Base-by-base conservation (phyloP, 2,888 invertebrate genomes). In the Druceiella hillmani region DNA sequence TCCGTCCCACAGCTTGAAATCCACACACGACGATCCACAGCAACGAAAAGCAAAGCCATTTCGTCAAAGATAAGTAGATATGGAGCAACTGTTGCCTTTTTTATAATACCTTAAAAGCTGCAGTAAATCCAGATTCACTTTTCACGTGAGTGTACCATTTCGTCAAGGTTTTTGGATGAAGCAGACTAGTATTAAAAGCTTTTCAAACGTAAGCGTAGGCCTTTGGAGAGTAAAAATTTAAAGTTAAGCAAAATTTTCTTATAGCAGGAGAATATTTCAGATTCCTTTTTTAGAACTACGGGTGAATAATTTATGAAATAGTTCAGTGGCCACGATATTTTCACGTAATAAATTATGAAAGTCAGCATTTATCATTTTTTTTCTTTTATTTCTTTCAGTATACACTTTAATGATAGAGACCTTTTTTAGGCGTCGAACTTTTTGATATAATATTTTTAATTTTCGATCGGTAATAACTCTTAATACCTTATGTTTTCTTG, bases 401-500 rank as follows among this genome's bases (percentile, higher is more conserved):
- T 38, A 16, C 38, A 33, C 33, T 29, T 43, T 28, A 44, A 43
- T 1, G 32, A 45, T 41, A 38, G 36, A 43, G 43, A 31, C 33
- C 41, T 6, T 26, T 13, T 42, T 6, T 13, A 44, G 43, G 16
- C 37, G 39, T 30, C 27, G 39, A 10, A 43, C 39, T 36, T 38
- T 44, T 44, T 44, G 43, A 22, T 38, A 33, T 38, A 44, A 41
- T 17, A 30, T 44, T 44, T 40, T 43, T 4, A 46, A 38, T 44
- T 39, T 38, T 10, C 17, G 40, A 38, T 33, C 40, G 3, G 17
- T 25, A 32, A 25, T 30, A 33, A 26, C 29, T 25, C 13, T 16
- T 38, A 32, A 31, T 12, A 11, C 33, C 17, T 42, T 38, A 33
- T 37, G 26, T 10, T 28, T 11, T 17, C 37, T 33, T 14, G 38